Evolutionary conservation across 2,113 vertebrate genomes (phyloP).

Genomic region (Lichenostomus cassidix): DNA sequence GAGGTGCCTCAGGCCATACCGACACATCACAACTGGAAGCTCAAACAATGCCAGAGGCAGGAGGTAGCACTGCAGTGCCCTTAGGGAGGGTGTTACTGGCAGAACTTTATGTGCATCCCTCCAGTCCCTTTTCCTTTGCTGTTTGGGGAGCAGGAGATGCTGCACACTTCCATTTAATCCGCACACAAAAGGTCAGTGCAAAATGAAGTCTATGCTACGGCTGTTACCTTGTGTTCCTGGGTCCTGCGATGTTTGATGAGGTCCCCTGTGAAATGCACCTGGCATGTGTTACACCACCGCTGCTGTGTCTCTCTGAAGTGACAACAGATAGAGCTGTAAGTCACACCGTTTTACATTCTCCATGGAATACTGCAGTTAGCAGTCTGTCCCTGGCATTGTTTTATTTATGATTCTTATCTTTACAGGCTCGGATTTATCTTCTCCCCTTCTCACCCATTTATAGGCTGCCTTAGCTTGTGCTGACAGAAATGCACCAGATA

Average conservation of each 20-base stretch:
- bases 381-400: not conserved
- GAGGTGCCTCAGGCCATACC: not conserved
- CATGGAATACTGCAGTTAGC: not conserved
- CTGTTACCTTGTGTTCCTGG: constrained; percentile 88
- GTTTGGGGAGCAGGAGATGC: not conserved
- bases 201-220: not conserved
- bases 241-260: constrained; percentile 89
- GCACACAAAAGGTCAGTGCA: not conserved
- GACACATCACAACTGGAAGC: not conserved
- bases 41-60: not conserved
- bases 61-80: not conserved
- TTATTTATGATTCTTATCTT: not conserved
- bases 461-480: not conserved
- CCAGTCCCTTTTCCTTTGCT: not conserved
- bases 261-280: constrained; percentile 86
- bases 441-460: not conserved
- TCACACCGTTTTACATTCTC: not conserved
- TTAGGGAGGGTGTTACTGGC: not conserved
- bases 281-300: constrained; percentile 92
- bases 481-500: not conserved
- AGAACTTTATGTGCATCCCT: not conserved
- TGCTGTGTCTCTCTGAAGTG: constrained; percentile 76
- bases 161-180: not conserved
- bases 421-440: not conserved
- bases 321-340: not conserved